Conservation (phyloP, 2,113 vertebrate genomes). For the Coracopsis vasa region DNA sequence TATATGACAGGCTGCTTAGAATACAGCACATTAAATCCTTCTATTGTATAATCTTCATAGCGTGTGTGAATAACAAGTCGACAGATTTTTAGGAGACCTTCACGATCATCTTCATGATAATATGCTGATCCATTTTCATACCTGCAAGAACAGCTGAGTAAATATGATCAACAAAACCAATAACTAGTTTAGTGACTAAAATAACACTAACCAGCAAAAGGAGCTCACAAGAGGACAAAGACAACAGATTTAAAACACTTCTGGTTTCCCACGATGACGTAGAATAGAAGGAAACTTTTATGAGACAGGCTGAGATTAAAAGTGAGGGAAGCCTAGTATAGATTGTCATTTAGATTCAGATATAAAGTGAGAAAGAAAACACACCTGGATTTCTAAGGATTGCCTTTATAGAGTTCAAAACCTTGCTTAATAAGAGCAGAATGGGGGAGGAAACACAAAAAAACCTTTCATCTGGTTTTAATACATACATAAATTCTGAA, state of each 20-base stretch:
- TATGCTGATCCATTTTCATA: conserved; percentile 96
- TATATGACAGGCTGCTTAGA: conserved; percentile 89
- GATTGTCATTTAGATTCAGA: neutral
- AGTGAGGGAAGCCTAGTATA: neutral
- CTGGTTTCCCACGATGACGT: neutral
- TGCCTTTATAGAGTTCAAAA: neutral
- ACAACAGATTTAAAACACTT: neutral
- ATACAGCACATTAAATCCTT: conserved; percentile 85
- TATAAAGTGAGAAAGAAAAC: neutral
- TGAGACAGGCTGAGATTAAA: neutral
- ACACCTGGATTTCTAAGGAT: neutral
- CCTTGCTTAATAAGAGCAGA: neutral
- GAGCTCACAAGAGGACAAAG: neutral
- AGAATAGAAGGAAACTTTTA: neutral
- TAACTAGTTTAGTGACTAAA: neutral
- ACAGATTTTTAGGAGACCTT: conserved; percentile 91
- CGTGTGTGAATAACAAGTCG: conserved; percentile 88
- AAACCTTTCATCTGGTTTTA: neutral
- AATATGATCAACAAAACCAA: neutral
- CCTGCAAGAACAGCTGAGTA: conserved; percentile 68
- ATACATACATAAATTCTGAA: neutral
- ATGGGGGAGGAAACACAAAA: neutral
- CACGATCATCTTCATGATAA: conserved; percentile 94
- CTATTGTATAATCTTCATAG: conserved; percentile 89
- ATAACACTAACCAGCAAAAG: neutral